These are phyloP conservation scores for Bellardia bayeri DNA, from an alignment of 2,888 invertebrate genomes.

Conservation along the genomic window DNA sequence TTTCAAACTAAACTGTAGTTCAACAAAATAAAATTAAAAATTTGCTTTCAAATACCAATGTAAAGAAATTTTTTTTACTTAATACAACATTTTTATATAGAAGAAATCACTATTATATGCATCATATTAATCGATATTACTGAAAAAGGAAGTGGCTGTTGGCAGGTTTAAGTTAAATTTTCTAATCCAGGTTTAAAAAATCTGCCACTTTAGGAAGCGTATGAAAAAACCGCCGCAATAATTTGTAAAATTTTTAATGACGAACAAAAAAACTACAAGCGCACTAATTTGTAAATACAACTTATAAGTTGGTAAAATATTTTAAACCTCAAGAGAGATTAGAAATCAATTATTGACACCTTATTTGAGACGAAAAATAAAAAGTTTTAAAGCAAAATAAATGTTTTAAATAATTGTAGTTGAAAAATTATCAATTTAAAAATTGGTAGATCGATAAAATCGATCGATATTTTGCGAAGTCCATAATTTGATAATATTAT, in stretches of 20 bases:
- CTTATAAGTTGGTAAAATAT: slow-evolving; percentile 41
- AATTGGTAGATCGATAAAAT: background rate
- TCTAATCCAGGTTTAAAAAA: slow-evolving; percentile 39
- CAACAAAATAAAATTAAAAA: slow-evolving; percentile 15
- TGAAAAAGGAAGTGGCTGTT: slow-evolving; percentile 20
- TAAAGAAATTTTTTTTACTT: slow-evolving; percentile 3
- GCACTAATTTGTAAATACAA: slow-evolving; percentile 12
- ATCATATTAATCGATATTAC: slow-evolving; percentile 16
- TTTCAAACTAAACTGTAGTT: background rate
- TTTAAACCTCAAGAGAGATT: slow-evolving; percentile 43
- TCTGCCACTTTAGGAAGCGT: slow-evolving; percentile 38
- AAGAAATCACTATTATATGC: slow-evolving; percentile 46
- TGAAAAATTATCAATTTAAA: slow-evolving; percentile 13
- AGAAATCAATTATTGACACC: slow-evolving; percentile 57
- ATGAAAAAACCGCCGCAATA: slow-evolving; percentile 9
- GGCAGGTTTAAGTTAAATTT: slow-evolving; percentile 11
- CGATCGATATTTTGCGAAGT: background rate
- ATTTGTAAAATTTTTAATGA: slow-evolving; percentile 52
- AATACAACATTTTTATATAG: slow-evolving; percentile 42
- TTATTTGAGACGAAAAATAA: slow-evolving; percentile 50
- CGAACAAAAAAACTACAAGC: slow-evolving; percentile 8
- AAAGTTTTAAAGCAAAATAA: slow-evolving; percentile 23
- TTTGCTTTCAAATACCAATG: slow-evolving; percentile 22
- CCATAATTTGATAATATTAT: background rate
- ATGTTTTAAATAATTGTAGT: slow-evolving; percentile 38